Evolutionary conservation across 92 coral and sea anemone genomes (phyloP), one percentile per base, ranked within the genome.

Genomic region (Heliopora coerulea): DNA sequence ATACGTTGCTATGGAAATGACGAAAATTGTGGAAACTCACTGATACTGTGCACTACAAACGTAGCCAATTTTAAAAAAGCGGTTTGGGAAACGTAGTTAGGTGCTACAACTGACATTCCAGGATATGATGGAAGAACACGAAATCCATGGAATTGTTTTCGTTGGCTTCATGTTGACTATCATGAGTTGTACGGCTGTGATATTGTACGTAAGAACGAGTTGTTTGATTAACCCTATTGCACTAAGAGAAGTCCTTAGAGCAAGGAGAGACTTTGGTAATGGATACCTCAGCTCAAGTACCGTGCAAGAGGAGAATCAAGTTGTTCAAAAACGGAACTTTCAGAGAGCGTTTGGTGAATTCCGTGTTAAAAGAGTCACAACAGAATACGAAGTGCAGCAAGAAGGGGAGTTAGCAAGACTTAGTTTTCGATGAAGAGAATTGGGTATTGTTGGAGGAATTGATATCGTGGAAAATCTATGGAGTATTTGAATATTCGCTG

Each of bases 101-200:
- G 8, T 9, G 56, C 4, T 10, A 11, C 23, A 31, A 35, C 13
- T 25, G 52, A 27, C 0, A 1, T 21, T 44, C 3, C 15, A 46
- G 15, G 10, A 2, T 6, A 20, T 56, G 7, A 14, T 70, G 50
- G 50, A 70, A 13, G 52, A 70, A 30, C 49, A 32, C 21, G 76
- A 52, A 34, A 49, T 70, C 7, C 31, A 52, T 21, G 77, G 62
- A 1, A 70, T 70, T 2, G 77, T 70, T 12, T 70, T 70, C 19
- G 62, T 70, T 33, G 77, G 77, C 18, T 70, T 56, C 14, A 70
- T 70, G 77, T 35, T 70, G 27, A 70, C 77, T 6, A 54, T 70
- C 17, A 54, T 70, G 17, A 52, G 60, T 15, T 70, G 77, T 54
- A 48, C 77, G 0, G 77, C 63, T 14, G 54, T 58, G 58, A 52